phyloP scores from a whole-genome alignment of 2,888 invertebrate genomes.

The Scaptomyza caliginosa region DNA sequence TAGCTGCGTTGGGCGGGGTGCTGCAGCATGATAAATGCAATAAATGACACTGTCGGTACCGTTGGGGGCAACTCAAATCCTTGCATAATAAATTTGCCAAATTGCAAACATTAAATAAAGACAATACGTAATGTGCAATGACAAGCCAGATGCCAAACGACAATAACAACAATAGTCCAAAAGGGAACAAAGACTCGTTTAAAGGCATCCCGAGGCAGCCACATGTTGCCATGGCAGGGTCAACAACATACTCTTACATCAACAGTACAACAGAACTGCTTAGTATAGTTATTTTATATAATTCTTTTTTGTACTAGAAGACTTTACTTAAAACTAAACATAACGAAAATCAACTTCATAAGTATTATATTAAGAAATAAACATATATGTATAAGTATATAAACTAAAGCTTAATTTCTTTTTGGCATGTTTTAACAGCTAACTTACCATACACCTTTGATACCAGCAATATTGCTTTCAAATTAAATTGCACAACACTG shows the following conservation, averaged over 20 bases:
- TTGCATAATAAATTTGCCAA: constrained; percentile 78
- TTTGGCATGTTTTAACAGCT: background rate
- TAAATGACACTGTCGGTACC: constrained; percentile 69
- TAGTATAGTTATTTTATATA: background rate
- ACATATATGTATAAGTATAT: no score
- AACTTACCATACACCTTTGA: background rate
- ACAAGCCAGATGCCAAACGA: constrained; percentile 57
- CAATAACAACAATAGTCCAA: constrained; percentile 10
- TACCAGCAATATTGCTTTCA: background rate
- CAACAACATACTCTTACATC: constrained; percentile 28
- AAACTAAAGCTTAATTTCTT: no score
- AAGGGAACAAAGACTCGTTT: constrained; percentile 33
- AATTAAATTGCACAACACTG: constrained; percentile 51
- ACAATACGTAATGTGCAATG: constrained; percentile 72
- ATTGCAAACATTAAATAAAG: constrained; percentile 79
- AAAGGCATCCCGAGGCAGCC: constrained; percentile 42
- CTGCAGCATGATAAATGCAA: constrained; percentile 70
- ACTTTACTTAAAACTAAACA: no score
- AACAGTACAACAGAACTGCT: constrained; percentile 31
- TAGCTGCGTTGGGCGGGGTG: constrained; percentile 9
- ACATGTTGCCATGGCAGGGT: constrained; percentile 57
- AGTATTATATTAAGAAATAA: no score
- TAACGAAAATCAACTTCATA: no score
- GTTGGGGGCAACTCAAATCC: constrained; percentile 67
- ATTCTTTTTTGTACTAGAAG: no score